A percentile compares a stretch with the other conserved stretches of the same genome.
Evolutionary conservation across 2,113 vertebrate species (phyloP).

Genomic region (Pteruthius melanotis): DNA sequence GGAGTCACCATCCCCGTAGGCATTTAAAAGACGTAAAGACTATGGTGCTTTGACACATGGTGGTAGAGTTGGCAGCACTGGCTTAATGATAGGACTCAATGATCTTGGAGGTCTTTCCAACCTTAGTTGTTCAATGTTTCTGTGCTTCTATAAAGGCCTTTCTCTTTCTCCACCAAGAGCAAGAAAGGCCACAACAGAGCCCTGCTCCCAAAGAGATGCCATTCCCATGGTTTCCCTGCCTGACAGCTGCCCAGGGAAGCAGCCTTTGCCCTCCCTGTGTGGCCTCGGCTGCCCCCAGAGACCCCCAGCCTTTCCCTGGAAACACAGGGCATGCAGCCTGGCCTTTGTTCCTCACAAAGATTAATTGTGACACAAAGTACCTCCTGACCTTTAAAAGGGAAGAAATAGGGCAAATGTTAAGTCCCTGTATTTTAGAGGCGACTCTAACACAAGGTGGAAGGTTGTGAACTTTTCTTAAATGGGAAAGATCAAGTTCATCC

Average conservation of each 20-base stretch:
- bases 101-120: not conserved
- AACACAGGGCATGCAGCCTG: not conserved
- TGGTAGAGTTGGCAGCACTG: not conserved
- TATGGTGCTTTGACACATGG: not conserved
- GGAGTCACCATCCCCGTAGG: too few relatives aligned
- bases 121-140: not conserved
- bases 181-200: not conserved
- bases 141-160: not conserved
- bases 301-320: not conserved
- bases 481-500: not conserved
- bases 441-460: not conserved
- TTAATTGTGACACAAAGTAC: not conserved
- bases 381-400: conserved; percentile 2
- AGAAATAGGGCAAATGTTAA: not conserved
- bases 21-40: rapidly evolving
- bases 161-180: not conserved
- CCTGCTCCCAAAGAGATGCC: not conserved
- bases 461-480: not conserved
- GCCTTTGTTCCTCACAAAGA: not conserved
- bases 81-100: not conserved
- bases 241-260: not conserved
- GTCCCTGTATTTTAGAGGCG: not conserved
- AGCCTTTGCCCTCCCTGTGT: not conserved
- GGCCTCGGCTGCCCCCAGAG: rapidly evolving
- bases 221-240: not conserved